Base-by-base conservation (phyloP, 2,888 invertebrate genomes). In the Yponomeuta cagnagella region DNA sequence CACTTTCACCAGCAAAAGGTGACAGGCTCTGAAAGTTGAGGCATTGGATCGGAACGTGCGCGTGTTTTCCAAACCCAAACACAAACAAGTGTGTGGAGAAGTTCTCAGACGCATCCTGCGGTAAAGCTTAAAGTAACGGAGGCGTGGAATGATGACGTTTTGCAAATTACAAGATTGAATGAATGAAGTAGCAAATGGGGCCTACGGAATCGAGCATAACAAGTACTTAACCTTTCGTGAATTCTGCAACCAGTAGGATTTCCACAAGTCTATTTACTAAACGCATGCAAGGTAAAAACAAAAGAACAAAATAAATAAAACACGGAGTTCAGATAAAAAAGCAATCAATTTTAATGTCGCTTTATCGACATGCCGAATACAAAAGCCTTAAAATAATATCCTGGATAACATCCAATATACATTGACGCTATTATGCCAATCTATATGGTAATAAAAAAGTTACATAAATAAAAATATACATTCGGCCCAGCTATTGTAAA, bases 331-430 rank as follows among this genome's bases (percentile, higher is more conserved):
- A 58, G 52, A 58, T 58, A 84, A 87, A 84, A 86, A 91, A 92
- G 92, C 91, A 87, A 90, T 89, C 86, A 90, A 88, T 88, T 90
- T 37, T 90, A 91, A 89, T 90, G 90, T 89, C 88, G 85, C 83
- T 82, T 80, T 83, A 82, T 81, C 80, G 88, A 90, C 89, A 88
- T 89, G 90, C 89, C 89, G 86, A 87, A 85, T 82, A 84, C 82
- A 83, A 77, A 88, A 90, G 89, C 90, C 85, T 84, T 87, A 83
- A 88, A 77, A 79, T 80, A 82, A 79, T 79, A 82, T 79, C 81
- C 78, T 78, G 78, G 82, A 79, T 81, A 23, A 23, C 23, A 23
- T 23, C 84, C 84, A 83, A 84, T 81, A 78, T 78, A 81, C 79
- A 80, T 82, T 80, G 76, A 80, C 79, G 77, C 79, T 84, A 86